A percentile compares a stretch with the other conserved stretches of the same genome.
These are phyloP conservation scores for Orchesella flavescens DNA, from an alignment of 2,888 invertebrate genomes.

Conservation along the genomic window DNA sequence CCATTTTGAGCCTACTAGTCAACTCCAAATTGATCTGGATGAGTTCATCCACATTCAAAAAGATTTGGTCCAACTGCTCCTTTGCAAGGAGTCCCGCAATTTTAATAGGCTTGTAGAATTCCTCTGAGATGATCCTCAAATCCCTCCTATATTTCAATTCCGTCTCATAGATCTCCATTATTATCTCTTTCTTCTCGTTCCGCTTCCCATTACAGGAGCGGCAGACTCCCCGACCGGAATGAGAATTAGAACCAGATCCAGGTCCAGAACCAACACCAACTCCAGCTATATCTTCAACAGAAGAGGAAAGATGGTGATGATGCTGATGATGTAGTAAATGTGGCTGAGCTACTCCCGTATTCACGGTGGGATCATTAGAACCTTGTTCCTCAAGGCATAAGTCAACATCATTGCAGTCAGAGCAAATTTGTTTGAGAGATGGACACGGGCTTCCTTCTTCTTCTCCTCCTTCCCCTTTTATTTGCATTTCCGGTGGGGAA, in stretches of 20 bases:
- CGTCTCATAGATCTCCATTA: constrained; percentile 95
- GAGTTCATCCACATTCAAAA: constrained; percentile 93
- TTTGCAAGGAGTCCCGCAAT: constrained; percentile 92
- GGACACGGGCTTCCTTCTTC: too few species aligned
- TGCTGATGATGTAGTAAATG: not conserved
- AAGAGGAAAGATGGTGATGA: constrained; percentile 1
- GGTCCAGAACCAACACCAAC: too few species aligned
- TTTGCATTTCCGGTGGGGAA: constrained; percentile 34
- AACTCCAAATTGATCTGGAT: constrained; percentile 83
- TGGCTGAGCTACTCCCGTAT: constrained; percentile 29
- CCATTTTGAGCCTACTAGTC: constrained; percentile 87
- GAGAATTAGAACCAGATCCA: not conserved
- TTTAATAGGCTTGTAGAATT: constrained; percentile 93
- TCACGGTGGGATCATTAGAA: constrained; percentile 34
- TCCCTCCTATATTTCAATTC: constrained; percentile 96
- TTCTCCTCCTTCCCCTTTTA: constrained; percentile 3
- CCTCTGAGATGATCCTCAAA: constrained; percentile 91
- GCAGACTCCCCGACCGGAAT: constrained; percentile 76
- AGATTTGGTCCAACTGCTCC: constrained; percentile 92
- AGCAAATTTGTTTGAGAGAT: constrained; percentile 41
- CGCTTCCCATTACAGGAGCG: constrained; percentile 90
- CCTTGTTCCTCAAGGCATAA: constrained; percentile 28
- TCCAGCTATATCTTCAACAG: not conserved
- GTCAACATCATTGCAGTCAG: constrained; percentile 68
- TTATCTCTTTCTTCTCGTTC: constrained; percentile 92